Evolutionary conservation across 2,888 invertebrate genomes (phyloP).

Genomic region (Blastobasis lacticolella): DNA sequence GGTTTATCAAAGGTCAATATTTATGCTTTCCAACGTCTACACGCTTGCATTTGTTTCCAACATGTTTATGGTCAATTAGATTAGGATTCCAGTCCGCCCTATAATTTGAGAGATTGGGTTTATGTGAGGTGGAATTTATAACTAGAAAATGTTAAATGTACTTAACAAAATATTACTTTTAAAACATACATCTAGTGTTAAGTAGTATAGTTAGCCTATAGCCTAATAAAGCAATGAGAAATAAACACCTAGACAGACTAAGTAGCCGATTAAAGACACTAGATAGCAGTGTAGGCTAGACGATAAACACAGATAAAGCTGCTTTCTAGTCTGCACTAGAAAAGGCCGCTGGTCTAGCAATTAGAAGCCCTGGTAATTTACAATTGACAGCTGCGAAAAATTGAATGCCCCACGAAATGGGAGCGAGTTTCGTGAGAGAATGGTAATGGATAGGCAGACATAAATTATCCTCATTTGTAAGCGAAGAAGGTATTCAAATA

Average conservation of each 20-base stretch:
- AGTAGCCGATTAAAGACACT: not conserved
- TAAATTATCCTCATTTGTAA: constrained; percentile 8
- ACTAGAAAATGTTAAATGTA: too few relatives aligned
- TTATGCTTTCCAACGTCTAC: not conserved
- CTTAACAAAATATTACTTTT: too few relatives aligned
- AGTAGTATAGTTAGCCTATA: too few relatives aligned
- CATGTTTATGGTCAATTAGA: constrained; percentile 4
- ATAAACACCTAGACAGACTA: not conserved
- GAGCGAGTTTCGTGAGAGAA: constrained; percentile 5
- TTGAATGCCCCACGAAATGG: constrained; percentile 13
- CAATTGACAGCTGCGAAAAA: constrained; percentile 26
- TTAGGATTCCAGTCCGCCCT: not conserved
- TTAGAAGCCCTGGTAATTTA: constrained; percentile 26
- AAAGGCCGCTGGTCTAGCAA: constrained; percentile 23
- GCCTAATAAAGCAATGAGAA: not conserved
- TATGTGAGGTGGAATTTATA: not conserved
- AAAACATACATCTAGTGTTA: too few relatives aligned
- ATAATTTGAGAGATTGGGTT: not conserved
- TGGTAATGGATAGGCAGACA: constrained; percentile 2
- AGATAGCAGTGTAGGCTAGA: constrained; percentile 27
- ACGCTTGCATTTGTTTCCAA: not conserved
- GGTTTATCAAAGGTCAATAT: constrained; percentile 5
- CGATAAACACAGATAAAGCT: constrained; percentile 33
- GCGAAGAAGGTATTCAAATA: constrained; percentile 6
- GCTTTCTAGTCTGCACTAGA: constrained; percentile 31